Conservation (phyloP, 2,113 vertebrate genomes). For the Riparia riparia region DNA sequence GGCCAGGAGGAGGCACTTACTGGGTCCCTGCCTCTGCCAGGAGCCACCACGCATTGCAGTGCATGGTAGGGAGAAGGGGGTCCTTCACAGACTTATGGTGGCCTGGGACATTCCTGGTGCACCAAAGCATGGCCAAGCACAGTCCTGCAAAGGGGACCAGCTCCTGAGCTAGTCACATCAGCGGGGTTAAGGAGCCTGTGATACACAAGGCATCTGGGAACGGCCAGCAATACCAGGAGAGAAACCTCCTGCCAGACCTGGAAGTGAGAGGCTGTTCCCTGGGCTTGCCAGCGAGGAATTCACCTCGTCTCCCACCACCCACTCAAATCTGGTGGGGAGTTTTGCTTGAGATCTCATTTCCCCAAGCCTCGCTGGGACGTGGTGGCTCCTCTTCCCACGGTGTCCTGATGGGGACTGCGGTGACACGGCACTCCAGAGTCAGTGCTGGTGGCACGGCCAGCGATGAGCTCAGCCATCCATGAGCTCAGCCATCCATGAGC, state of each 20-base stretch:
- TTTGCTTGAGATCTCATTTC: constrained; percentile 20
- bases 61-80: background rate
- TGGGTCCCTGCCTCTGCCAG: background rate
- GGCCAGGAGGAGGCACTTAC: background rate
- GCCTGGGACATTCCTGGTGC: background rate
- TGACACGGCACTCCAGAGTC: background rate
- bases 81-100: background rate
- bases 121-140: background rate
- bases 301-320: background rate
- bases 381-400: background rate
- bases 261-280: background rate
- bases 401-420: background rate
- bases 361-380: rapidly evolving
- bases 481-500: background rate
- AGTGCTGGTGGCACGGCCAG: background rate
- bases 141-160: background rate
- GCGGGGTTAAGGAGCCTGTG: background rate
- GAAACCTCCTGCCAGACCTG: background rate
- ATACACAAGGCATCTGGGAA: background rate
- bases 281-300: background rate
- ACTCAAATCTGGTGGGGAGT: background rate
- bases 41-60: background rate
- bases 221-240: background rate
- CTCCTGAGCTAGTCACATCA: background rate
- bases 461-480: background rate